phyloP scores from a whole-genome alignment of 2,113 vertebrate species.

The Hippotragus niger region DNA sequence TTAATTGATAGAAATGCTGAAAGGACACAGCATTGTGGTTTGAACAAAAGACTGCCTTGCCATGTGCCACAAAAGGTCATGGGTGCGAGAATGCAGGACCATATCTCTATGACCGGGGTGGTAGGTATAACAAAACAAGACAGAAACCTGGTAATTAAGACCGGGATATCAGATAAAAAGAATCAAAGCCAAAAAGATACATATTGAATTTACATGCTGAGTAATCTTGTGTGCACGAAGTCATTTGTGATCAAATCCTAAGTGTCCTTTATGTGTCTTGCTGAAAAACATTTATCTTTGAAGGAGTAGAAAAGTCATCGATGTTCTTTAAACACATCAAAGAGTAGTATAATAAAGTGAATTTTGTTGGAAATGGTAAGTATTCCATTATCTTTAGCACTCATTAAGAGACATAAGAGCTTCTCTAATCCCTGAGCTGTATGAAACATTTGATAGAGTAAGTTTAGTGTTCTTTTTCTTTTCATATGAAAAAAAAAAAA shows the following conservation, averaged over 20 bases:
- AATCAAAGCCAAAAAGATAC: not conserved
- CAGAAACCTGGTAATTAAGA: not conserved
- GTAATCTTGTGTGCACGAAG: not conserved
- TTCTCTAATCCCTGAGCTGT: not conserved
- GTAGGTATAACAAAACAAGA: not conserved
- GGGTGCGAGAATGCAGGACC: not conserved
- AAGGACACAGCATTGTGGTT: not conserved
- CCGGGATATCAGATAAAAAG: not conserved
- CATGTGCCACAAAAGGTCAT: not conserved
- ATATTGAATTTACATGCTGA: not conserved
- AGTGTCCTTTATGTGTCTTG: not conserved
- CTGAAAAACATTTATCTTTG: not conserved
- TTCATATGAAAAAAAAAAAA: not conserved
- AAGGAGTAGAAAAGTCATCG: not conserved
- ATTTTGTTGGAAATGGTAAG: not conserved
- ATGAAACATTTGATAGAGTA: not conserved
- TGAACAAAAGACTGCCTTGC: not conserved
- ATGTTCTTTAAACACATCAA: slow-evolving; percentile 24
- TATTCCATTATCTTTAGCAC: not conserved
- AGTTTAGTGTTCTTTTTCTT: not conserved
- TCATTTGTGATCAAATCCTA: slow-evolving; percentile 12
- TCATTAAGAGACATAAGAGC: not conserved
- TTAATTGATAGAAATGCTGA: not conserved
- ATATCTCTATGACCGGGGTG: not conserved
- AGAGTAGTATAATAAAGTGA: not conserved